Evolutionary conservation across 2,113 vertebrate genomes (phyloP).

Genomic region (Tenrec ecaudatus): DNA sequence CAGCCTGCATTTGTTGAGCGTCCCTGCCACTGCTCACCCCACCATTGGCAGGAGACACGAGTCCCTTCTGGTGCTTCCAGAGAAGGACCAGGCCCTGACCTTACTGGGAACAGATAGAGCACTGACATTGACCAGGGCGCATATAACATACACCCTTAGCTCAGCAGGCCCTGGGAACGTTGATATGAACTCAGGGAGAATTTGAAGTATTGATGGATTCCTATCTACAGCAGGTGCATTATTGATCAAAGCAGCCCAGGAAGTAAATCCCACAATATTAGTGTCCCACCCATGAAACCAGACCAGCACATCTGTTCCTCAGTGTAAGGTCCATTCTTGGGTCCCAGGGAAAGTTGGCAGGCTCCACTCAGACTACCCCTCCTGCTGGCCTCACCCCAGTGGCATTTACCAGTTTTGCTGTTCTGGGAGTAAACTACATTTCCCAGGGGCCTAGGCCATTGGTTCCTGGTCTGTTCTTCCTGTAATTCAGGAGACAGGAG

Average conservation of each 20-base stretch:
- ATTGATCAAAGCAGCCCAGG: not conserved
- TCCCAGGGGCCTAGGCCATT: not conserved
- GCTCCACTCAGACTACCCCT: not conserved
- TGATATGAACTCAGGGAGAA: not conserved
- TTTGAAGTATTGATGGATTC: not conserved
- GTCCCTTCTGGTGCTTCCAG: not conserved
- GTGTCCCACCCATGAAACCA: not conserved
- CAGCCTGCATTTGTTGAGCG: not conserved
- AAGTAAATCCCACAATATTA: not conserved
- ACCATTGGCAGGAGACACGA: not conserved
- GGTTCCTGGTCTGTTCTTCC: not conserved
- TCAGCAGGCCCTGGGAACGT: not conserved
- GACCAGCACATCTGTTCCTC: not conserved
- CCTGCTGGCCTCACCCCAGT: too few species aligned
- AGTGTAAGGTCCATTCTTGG: not conserved
- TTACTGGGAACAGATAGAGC: not conserved
- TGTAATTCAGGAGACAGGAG: too few species aligned
- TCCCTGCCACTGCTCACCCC: not conserved
- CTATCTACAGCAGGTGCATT: not conserved
- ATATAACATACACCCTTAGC: not conserved
- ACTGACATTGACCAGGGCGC: not conserved
- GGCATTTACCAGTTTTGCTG: too few species aligned
- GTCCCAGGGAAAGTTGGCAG: not conserved
- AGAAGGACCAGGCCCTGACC: not conserved
- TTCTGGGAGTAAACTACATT: not conserved